Base-by-base conservation (phyloP, 1,140 invertebrate genomes). In the Aradophagus sp. region DNA sequence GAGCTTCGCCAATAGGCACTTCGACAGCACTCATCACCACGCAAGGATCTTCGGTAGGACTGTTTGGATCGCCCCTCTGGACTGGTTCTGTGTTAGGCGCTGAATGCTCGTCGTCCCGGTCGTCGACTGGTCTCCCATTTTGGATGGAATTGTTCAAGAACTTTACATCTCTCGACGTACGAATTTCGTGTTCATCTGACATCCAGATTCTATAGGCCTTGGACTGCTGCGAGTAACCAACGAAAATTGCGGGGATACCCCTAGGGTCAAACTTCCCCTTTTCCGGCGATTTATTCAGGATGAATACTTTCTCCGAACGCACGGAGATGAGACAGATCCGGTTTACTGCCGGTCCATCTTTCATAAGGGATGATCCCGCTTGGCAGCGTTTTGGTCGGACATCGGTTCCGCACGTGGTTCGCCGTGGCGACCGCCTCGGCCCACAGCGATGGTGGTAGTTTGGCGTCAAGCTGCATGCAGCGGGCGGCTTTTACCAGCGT, bases 221-320 rank as follows among this genome's bases (percentile, higher is more conserved):
- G 11, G 56, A 45, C 42, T 76, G 32, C 4, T 66, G 52, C 17
- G 62, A 38, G 35, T 79, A 80, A n/a, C 77, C 78, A 8, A 81
- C 58, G 17, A 84, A 71, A 10, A 77, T 71, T 42, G 73, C 63
- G 39, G 73, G 20, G 34, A 27, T 53, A 6, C 70, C 68, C 45
- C 72, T 77, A 1, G 16, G 16, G 5, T 74, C 53, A 2, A 76
- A 56, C 56, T 81, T 81, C 32, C 36, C 61, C 48, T 73, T 55
- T 14, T 72, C 74, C 29, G 71, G 70, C 39, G 83, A 84, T 19
- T 67, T 48, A 44, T 86, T 77, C 12, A 80, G 73, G 4, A 70
- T 72, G 70, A 80, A 85, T 4, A 82, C 84, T 45, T 38, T 35
- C 85, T 13, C 84, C 85, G 79, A 87, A 86, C 31, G 76, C 71